Evolutionary conservation across 2,113 vertebrate genomes (phyloP).

Genomic region (Oncorhynchus gorbuscha): DNA sequence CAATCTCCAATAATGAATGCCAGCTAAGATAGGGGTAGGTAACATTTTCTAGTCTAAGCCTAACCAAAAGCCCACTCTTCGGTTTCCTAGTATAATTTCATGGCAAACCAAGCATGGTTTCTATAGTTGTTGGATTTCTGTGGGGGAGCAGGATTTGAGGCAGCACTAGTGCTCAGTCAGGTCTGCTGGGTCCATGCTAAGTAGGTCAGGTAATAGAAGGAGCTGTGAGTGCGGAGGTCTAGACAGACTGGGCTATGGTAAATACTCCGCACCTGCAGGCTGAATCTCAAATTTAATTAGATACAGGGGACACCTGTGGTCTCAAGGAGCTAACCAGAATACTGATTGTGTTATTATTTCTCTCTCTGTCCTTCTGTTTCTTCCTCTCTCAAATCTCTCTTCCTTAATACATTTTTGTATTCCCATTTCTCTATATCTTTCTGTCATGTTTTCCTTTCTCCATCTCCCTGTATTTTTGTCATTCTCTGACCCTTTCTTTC

Average conservation of each 20-base stretch:
- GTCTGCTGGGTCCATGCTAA: constrained; percentile 29
- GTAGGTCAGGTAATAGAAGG: constrained; percentile 37
- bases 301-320: background rate
- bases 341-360: too few relatives aligned
- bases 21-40: background rate
- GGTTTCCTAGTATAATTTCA: background rate
- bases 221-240: background rate
- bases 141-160: constrained; percentile 7
- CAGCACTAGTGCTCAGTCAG: constrained; percentile 19
- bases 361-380: background rate
- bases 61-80: background rate
- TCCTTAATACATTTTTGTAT: too few relatives aligned
- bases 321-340: too few relatives aligned
- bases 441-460: constrained; percentile 4
- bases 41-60: background rate
- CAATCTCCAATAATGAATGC: background rate
- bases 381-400: background rate
- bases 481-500: background rate
- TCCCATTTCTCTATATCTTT: background rate
- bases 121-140: constrained; percentile 19
- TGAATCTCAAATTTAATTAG: background rate
- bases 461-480: background rate
- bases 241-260: background rate
- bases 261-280: background rate
- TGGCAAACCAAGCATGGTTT: background rate